Evolutionary conservation across 2,888 invertebrate species (phyloP), one percentile per base, ranked within the genome.

Genomic region (Pseudococcus longispinus): DNA sequence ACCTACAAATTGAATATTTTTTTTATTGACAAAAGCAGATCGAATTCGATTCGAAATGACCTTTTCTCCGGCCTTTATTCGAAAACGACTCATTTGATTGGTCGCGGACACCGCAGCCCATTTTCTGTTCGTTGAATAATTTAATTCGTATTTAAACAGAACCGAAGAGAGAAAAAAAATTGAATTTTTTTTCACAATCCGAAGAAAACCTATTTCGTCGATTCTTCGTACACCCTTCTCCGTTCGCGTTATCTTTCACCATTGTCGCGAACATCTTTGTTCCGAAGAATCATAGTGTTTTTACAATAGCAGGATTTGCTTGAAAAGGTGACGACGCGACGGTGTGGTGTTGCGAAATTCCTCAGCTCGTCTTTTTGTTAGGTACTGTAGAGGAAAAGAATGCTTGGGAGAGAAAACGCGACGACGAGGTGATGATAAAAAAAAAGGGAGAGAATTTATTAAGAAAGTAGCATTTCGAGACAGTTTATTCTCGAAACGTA

Each of bases 401-500:
- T 26, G 29, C 29, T 15, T 65, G 26, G 26, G 23, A 26, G 51
- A 2, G 51, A 51, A 51, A 51, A 51, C 51, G 8, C n/a, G 51
- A 23, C 60, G 60, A 60, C 60, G 20, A 60, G 23, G 23, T 2
- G 60, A 60, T 9, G n/a, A 55, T 46, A 3, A 55, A 55, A 55
- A 55, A 20, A 26, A 65, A 65, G 65, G 26, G 29, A 18, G 70
- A 29, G 26, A 70, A 60, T 60, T 60, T 70, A 70, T 70, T 70
- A 26, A 70, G 70, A 70, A 70, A 29, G 70, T 70, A 70, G 70
- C 70, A 70, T 70, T 70, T 70, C 70, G 15, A 70, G 18, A 70
- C 70, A 29, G 70, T 70, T 20, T 70, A 70, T 29, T 70, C 70
- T 70, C 15, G 13, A 70, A 70, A 70, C 23, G 29, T 26, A 29